Evolutionary conservation across 2,888 invertebrate species (phyloP).

Genomic region (Cryptophagus acutangulus): DNA sequence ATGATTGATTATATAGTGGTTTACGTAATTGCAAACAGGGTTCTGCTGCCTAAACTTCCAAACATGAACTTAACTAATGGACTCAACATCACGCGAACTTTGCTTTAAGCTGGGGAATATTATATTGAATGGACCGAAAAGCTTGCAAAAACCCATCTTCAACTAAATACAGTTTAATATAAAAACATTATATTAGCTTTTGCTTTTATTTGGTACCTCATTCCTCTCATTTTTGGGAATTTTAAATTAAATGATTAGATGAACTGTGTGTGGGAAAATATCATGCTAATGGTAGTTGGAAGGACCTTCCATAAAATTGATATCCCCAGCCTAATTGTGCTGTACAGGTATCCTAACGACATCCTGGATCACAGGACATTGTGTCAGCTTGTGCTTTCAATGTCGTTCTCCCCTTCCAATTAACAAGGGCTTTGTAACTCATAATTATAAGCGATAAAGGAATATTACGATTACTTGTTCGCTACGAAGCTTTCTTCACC

Average conservation of each 20-base stretch:
- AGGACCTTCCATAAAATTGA: constrained; percentile 7
- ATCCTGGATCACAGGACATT: constrained; percentile 11
- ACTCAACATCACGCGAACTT: constrained; percentile 35
- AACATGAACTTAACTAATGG: constrained; percentile 43
- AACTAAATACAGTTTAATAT: constrained; percentile 3
- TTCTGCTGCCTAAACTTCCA: constrained; percentile 36
- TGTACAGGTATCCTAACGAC: constrained; percentile 18
- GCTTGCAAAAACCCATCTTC: constrained; percentile 10
- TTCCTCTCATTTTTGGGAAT: too few relatives aligned
- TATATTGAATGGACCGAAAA: constrained; percentile 7
- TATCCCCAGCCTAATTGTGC: constrained; percentile 7
- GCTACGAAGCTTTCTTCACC: neutral
- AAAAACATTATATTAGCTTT: neutral
- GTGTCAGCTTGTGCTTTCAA: constrained; percentile 9
- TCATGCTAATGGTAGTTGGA: constrained; percentile 1
- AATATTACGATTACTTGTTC: neutral
- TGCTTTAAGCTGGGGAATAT: constrained; percentile 21
- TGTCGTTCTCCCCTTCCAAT: constrained; percentile 5
- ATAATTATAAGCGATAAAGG: constrained; percentile 4
- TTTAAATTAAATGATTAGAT: too few relatives aligned
- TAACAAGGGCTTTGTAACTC: constrained; percentile 6
- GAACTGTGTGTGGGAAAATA: constrained; percentile 2
- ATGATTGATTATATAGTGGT: constrained; percentile 41
- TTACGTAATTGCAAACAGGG: constrained; percentile 39
- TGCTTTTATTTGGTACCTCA: too few relatives aligned